Base-by-base conservation (phyloP, 1,140 invertebrate species). In the Dendrolimus punctatus region DNA sequence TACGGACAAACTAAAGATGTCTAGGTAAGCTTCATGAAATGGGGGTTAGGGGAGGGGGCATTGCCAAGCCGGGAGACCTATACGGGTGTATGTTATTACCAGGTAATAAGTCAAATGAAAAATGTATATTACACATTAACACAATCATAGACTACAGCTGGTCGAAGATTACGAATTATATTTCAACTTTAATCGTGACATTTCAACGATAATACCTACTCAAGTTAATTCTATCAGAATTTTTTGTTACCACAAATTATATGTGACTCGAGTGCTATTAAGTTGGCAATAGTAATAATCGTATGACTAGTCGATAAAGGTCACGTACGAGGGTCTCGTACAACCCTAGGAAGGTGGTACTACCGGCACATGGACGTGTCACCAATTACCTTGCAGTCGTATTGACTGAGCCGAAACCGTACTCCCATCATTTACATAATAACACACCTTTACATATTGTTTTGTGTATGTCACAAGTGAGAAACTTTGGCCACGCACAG, bases 361-460 rank as follows among this genome's bases (percentile, higher is more conserved):
- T 64, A 60, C 60, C 61, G 68, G 46, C 46, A 50, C 58, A 49
- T 63, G 62, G 58, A 76, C 76, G 77, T 81, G 80, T 81, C 76
- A 73, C 68, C 81, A 73, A 85, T 82, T 78, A 80, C 74, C 71
- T 67, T 61, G 61, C 50, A 60, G 41, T 56, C 62, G 72, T 85
- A 83, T 83, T 83, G 80, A 81, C 80, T 85, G 72, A 78, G 72
- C 73, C 73, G 73, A 80, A 82, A 74, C 71, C 58, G 62, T 64
- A 71, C 74, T 85, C 80, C 72, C 80, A 83, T 80, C 73, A 83
- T 85, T 85, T 85, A 80, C 80, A 85, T 85, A 85, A 85, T 85
- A 76, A 85, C 78, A 83, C 78, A 23, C 23, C 23, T 23, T 23
- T 74, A 80, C 78, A 72, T 76, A 66, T 61, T 66, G 43, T 49